Base-by-base conservation (phyloP, 2,888 invertebrate species). In the Cotesia congregata region DNA sequence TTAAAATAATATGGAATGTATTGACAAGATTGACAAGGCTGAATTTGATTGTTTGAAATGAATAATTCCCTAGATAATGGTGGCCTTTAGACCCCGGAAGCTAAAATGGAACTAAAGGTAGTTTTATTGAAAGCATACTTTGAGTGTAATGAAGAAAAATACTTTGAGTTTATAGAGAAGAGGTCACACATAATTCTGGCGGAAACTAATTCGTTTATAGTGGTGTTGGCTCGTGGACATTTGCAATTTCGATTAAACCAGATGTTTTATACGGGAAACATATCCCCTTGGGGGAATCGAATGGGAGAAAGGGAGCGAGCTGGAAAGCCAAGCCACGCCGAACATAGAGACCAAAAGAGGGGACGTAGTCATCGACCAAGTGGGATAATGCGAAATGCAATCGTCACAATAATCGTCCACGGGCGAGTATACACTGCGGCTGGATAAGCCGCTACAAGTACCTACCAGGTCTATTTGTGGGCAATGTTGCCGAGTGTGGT, bases 171-270 rank as follows among this genome's bases (percentile, higher is more conserved):
- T 15, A 68, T 65, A 67, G 15, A 71, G 65, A 59, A 40, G 30
- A 39, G 38, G 61, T 71, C 6, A 61, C 9, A 61, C 9, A 62
- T 64, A 61, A 72, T 72, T 62, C 61, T 64, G 39, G 39, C 40
- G 40, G 0, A 62, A 64, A 41, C 62, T 72, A 72, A 72, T 72
- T 72, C 72, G 72, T 72, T 72, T 72, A 72, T 72, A 40, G 62
- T 72, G 64, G 64, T 39, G 39, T 64, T 72, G 41, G 64, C 15
- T 30, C 60, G 59, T 60, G 74, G 74, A 67, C 74, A 77, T 79
- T 81, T 80, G 82, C 85, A 85, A 85, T 85, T 84, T 83, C 85
- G 85, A 85, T 86, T 85, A 86, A 50, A 86, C 85, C 83, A 82
- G 83, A 83, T 85, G 86, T 86, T 85, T 82, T 83, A 83, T 85